These are phyloP conservation scores for Montipora efflorescens DNA, from an alignment of 64 coral and sea anemone genomes.

Conservation along the genomic window DNA sequence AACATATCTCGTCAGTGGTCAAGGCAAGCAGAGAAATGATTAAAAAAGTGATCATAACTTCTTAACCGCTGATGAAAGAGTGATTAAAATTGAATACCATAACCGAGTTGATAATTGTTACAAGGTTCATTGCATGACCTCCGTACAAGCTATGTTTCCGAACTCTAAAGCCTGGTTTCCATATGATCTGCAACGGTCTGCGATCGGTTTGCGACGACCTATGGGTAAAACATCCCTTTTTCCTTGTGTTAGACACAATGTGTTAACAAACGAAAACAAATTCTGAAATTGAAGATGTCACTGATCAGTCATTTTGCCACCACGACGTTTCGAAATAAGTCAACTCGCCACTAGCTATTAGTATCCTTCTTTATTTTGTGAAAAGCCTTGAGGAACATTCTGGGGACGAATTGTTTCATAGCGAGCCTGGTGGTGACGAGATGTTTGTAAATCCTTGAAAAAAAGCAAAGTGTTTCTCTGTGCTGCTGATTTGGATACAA, in stretches of 20 bases:
- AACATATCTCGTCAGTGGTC: not conserved
- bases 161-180: no score
- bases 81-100: constrained; percentile 50
- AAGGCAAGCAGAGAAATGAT: constrained; percentile 13
- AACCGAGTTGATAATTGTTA: constrained; percentile 18
- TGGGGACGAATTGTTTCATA: no score
- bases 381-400: no score
- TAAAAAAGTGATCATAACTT: not conserved
- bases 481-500: no score
- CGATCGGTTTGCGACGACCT: not conserved
- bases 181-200: no score
- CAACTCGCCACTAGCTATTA: no score
- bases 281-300: not conserved
- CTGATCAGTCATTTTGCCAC: no score
- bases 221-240: not conserved
- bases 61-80: not conserved
- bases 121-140: not conserved
- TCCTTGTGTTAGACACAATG: constrained; percentile 2
- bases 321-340: no score
- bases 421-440: no score
- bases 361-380: no score
- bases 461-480: no score
- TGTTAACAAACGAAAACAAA: constrained; percentile 26
- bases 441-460: no score
- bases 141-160: not conserved